A percentile compares a stretch with the other conserved stretches of the same genome.
Conservation (phyloP, 2,888 invertebrate species). For the Hedychridium roseum region DNA sequence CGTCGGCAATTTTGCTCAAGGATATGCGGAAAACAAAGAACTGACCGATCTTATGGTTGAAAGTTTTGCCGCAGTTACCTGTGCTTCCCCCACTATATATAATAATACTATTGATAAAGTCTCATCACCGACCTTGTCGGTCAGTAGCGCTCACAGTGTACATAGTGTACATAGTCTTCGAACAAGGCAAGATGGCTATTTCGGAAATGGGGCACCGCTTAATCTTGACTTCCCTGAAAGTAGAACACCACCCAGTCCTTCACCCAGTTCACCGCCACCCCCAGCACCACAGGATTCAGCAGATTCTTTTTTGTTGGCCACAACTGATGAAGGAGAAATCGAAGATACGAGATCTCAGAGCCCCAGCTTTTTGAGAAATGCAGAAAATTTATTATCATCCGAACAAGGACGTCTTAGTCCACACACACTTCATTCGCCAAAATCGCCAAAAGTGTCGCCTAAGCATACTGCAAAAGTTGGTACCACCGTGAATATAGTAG, state of each 20-base stretch:
- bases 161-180: slow-evolving; percentile 60
- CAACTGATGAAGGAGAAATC: slow-evolving; percentile 44
- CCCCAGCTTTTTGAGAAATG: slow-evolving; percentile 63
- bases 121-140: slow-evolving; percentile 71
- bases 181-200: slow-evolving; percentile 72
- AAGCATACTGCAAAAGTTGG: slow-evolving; percentile 70
- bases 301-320: slow-evolving; percentile 63
- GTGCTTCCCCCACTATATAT: slow-evolving; percentile 67
- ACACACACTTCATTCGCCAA: slow-evolving; percentile 72
- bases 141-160: slow-evolving; percentile 63
- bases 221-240: slow-evolving; percentile 67
- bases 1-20: slow-evolving; percentile 69
- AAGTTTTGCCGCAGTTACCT: slow-evolving; percentile 65
- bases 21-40: slow-evolving; percentile 66
- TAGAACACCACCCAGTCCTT: slow-evolving; percentile 63
- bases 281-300: slow-evolving; percentile 78
- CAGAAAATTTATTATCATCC: slow-evolving; percentile 55
- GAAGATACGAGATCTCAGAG: slow-evolving; percentile 51
- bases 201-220: slow-evolving; percentile 65
- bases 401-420: slow-evolving; percentile 72
- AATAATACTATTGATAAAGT: slow-evolving; percentile 67
- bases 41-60: slow-evolving; percentile 65
- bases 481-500: slow-evolving; percentile 70
- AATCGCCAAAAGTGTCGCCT: slow-evolving; percentile 77
- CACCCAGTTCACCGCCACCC: slow-evolving; percentile 79